A percentile compares a stretch with the other conserved stretches of the same genome.
Conservation (phyloP, 2,888 invertebrate genomes). For the Argyra leucocephala region DNA sequence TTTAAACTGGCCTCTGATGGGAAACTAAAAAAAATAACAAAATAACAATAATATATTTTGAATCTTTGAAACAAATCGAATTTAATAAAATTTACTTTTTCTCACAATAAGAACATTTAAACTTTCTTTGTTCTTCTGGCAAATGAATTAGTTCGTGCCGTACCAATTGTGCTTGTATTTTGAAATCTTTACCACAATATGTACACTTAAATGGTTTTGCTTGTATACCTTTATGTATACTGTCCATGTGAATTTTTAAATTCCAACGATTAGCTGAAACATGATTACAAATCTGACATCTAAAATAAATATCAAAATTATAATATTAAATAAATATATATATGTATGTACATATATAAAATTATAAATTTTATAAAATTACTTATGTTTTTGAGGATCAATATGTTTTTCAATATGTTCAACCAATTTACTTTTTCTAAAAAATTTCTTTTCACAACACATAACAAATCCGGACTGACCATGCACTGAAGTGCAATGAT, state of each 20-base stretch:
- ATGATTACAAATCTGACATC: background rate
- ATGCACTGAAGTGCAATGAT: background rate
- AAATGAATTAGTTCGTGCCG: background rate
- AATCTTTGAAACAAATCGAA: no score
- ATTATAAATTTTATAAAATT: background rate
- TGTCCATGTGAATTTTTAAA: background rate
- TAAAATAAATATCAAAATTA: background rate
- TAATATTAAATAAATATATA: no score
- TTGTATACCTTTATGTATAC: background rate
- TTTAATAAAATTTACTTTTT: background rate
- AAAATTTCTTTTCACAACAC: background rate
- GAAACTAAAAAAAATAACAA: background rate
- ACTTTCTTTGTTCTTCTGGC: background rate
- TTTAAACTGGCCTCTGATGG: background rate
- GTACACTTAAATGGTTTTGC: background rate
- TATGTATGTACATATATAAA: no score
- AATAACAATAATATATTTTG: background rate
- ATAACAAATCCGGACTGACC: background rate
- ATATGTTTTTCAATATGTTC: background rate
- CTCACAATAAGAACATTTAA: background rate
- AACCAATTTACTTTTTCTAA: background rate
- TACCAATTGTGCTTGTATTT: background rate
- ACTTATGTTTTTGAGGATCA: background rate
- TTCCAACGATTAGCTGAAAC: background rate
- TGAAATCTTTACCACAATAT: background rate